Conservation (phyloP, 2,888 invertebrate species). For the Drosophila prolongata region DNA sequence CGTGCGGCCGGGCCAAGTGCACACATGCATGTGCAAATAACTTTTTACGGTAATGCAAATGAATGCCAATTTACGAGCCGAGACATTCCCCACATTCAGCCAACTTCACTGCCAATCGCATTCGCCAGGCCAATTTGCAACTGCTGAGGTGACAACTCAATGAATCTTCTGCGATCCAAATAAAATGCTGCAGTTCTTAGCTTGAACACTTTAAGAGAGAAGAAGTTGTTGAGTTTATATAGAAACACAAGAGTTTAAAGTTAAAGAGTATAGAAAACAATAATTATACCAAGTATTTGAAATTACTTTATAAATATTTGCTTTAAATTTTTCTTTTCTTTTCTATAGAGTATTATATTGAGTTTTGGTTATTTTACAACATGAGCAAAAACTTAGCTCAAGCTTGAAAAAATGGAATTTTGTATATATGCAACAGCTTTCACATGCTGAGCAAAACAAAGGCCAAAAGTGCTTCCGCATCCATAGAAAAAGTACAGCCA, state of each 20-base stretch:
- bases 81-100: constrained; percentile 27
- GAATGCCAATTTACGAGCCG: constrained; percentile 74
- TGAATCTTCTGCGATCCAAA: constrained; percentile 19
- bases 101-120: constrained; percentile 40
- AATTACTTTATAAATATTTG: no score
- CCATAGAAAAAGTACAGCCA: constrained; percentile 21
- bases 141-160: constrained; percentile 64
- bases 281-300: no score
- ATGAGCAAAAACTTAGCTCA: neutral
- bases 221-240: neutral
- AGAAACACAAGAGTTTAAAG: neutral
- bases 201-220: neutral
- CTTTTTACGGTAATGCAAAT: constrained; percentile 76
- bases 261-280: no score
- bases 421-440: constrained; percentile 60
- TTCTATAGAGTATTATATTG: neutral
- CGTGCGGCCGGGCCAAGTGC: constrained; percentile 64
- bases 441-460: constrained; percentile 17
- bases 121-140: constrained; percentile 60
- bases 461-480: constrained; percentile 25
- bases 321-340: neutral
- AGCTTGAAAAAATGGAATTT: constrained; percentile 48
- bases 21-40: constrained; percentile 76
- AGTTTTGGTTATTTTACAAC: neutral
- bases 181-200: constrained; percentile 4